Base-by-base conservation (phyloP, 2,797 vertebrate genomes). In the Poecilia picta region DNA sequence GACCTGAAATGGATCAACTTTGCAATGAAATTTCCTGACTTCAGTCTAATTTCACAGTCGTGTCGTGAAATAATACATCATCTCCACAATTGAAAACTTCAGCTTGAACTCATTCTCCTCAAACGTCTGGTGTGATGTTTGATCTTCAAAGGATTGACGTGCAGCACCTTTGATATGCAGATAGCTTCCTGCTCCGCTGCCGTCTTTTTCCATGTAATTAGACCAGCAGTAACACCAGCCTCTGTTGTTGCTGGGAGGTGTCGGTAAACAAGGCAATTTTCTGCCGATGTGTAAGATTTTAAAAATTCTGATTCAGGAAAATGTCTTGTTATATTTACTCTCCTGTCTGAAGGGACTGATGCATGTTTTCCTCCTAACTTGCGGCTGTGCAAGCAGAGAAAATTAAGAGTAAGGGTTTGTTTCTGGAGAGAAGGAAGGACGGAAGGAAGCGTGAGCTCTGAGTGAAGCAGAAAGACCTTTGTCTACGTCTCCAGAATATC, bases 161-260 rank as follows among this genome's bases (percentile, higher is more conserved):
- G 78, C 71, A 77, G 59, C 78, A 78, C 77, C 86, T 91, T 93
- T 93, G 90, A 92, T 86, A 86, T 91, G 90, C 85, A 90, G 87
- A 93, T 81, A 8, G 12, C 31, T 41, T 23, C 80, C 66, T 53
- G 16, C 78, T 31, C 71, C 31, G 16, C 78, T 31, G 68, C 31
- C 76, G 77, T 84, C 51, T 78, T 81, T 70, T 70, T 25, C 79
- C 64, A 8, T 83, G 73, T 89, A 86, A 93, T 91, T 84, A 91
- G 71, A 80, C 6, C 23, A 16, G 20, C 64, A 68, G 64, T 74
- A 77, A 59, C 73, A 78, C 75, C 41, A 2, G 7, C 62, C 78
- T 78, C 78, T 68, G 41, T 45, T 76, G 62, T 79, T 82, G 68
- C 74, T 53, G 73, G 83, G 72, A 51, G 57, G 23, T 74, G 72